Evolutionary conservation across 2,797 vertebrate genomes (phyloP).

Genomic region (Megaceryle alcyon): DNA sequence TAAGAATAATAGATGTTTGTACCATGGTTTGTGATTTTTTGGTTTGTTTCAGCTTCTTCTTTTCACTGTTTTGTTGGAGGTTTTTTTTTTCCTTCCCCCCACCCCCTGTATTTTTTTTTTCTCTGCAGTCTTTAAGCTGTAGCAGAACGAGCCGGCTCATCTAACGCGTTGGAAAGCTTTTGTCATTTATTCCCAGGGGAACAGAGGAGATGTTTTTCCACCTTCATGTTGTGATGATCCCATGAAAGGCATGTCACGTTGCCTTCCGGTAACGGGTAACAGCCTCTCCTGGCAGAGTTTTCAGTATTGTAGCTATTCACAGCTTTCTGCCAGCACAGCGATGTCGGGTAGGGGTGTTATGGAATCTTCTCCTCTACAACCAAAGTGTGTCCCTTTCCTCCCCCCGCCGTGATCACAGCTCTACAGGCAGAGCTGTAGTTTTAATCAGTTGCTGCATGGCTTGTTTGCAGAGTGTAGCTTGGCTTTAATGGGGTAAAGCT

Average conservation of each 20-base stretch:
- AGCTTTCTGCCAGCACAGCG: background rate
- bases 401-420: background rate
- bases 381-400: background rate
- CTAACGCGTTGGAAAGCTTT: background rate
- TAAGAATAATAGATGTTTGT: background rate
- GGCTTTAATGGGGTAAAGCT: background rate
- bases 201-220: background rate
- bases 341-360: accelerated
- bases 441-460: background rate
- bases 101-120: background rate
- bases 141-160: background rate
- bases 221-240: background rate
- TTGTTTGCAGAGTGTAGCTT: background rate
- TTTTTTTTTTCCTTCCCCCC: no score
- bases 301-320: background rate
- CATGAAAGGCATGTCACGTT: accelerated
- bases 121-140: background rate
- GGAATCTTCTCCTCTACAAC: background rate
- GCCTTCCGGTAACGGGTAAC: background rate
- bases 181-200: background rate
- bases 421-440: background rate
- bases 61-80: background rate
- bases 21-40: background rate
- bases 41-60: background rate
- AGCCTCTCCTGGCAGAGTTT: background rate